Conservation (phyloP, 2,888 invertebrate species). For the Stratiomys singularior region DNA sequence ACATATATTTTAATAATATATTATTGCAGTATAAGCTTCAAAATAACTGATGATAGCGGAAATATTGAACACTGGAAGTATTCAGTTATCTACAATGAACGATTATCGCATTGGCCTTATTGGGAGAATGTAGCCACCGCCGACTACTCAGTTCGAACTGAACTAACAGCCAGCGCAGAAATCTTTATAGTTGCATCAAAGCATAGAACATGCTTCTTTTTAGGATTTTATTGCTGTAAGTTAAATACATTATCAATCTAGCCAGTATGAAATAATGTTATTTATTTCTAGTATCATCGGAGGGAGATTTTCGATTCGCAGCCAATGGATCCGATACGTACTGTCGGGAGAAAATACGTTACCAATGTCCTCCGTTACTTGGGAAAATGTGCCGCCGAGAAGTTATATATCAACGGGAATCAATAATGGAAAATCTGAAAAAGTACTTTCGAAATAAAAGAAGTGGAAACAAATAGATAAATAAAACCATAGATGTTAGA, state of each 20-base stretch:
- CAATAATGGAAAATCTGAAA: slow-evolving; percentile 63
- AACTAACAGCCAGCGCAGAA: slow-evolving; percentile 62
- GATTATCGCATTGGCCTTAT: slow-evolving; percentile 73
- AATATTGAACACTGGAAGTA: slow-evolving; percentile 78
- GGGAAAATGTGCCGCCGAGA: slow-evolving; percentile 70
- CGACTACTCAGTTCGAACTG: slow-evolving; percentile 70
- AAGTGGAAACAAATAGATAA: background rate
- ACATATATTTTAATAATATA: too few relatives aligned
- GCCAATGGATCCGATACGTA: slow-evolving; percentile 66
- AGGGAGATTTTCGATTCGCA: slow-evolving; percentile 71
- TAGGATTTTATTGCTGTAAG: slow-evolving; percentile 71
- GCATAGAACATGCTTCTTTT: slow-evolving; percentile 73
- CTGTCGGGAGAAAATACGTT: slow-evolving; percentile 70
- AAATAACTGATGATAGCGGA: slow-evolving; percentile 72
- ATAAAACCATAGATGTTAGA: background rate
- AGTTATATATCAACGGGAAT: slow-evolving; percentile 64
- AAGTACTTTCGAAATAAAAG: slow-evolving; percentile 51
- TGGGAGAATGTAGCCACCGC: slow-evolving; percentile 70
- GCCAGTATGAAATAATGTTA: background rate
- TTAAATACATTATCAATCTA: background rate
- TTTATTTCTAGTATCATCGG: slow-evolving; percentile 70
- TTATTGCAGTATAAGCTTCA: slow-evolving; percentile 71
- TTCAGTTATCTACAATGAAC: slow-evolving; percentile 72
- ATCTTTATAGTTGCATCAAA: slow-evolving; percentile 70
- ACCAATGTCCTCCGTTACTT: slow-evolving; percentile 73